A percentile compares a stretch with the other conserved stretches of the same genome.
phyloP scores from a whole-genome alignment of 53 echinoderm and acorn worm species.

The Zoroaster sp. region DNA sequence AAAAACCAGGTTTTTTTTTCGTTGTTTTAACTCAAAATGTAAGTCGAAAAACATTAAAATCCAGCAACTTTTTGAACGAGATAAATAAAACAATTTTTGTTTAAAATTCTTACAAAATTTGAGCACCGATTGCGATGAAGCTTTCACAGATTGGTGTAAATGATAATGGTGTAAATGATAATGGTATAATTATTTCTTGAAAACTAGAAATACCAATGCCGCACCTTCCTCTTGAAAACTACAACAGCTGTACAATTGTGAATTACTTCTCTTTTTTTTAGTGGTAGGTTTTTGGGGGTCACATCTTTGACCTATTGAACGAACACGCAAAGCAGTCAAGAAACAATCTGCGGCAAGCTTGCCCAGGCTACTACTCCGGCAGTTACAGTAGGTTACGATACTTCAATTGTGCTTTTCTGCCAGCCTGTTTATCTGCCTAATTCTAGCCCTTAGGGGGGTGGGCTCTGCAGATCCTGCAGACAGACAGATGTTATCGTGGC shows the following conservation, averaged over 20 bases:
- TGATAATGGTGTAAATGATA: no score
- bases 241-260: constrained; percentile 12
- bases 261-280: constrained; percentile 5
- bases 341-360: neutral
- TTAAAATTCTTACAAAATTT: no score
- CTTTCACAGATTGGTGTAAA: no score
- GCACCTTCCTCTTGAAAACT: neutral
- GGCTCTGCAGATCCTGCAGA: constrained; percentile 12
- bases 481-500: constrained; percentile 37
- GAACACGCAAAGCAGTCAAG: constrained; percentile 14
- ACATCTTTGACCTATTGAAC: constrained; percentile 30
- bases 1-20: no score
- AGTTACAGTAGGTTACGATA: neutral
- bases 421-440: constrained; percentile 33
- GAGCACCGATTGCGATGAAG: no score
- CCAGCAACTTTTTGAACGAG: no score
- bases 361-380: neutral
- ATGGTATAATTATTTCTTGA: no score
- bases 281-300: neutral
- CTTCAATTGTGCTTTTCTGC: neutral
- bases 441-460: constrained; percentile 23
- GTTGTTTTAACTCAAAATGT: no score
- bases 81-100: no score
- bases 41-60: no score
- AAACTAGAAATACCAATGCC: no score